Evolutionary conservation across 1,140 invertebrate species (phyloP).

Genomic region (Euura saliciscinereae): DNA sequence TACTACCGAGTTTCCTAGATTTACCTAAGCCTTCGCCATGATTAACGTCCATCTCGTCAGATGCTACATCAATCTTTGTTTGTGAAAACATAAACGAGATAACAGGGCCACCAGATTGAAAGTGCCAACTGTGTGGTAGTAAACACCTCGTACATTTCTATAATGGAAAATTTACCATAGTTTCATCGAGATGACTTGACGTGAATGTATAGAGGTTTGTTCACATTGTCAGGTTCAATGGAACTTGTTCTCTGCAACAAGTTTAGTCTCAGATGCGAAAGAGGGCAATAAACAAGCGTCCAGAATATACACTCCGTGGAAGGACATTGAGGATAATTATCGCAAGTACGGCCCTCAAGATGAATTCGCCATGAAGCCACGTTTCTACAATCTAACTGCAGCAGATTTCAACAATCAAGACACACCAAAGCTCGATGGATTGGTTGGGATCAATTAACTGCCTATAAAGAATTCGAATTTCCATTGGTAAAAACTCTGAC

Average conservation of each 20-base stretch:
- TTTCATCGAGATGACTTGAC: constrained; percentile 15
- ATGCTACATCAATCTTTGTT: constrained; percentile 44
- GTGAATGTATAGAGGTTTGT: constrained; percentile 17
- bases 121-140: constrained; percentile 58
- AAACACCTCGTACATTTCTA: constrained; percentile 50
- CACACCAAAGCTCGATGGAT: constrained; percentile 87
- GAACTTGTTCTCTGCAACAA: constrained; percentile 79
- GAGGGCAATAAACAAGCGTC: constrained; percentile 63
- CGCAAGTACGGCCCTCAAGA: constrained; percentile 74
- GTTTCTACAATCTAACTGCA: constrained; percentile 84
- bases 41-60: constrained; percentile 19
- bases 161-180: constrained; percentile 4
- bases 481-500: no score
- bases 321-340: constrained; percentile 82
- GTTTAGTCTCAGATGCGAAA: constrained; percentile 62
- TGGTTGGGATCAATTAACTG: constrained; percentile 60
- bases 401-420: constrained; percentile 79
- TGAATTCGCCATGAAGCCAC: constrained; percentile 80
- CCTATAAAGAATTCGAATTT: constrained; percentile 16
- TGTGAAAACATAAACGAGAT: constrained; percentile 35
- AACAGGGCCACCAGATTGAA: constrained; percentile 56
- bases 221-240: constrained; percentile 73
- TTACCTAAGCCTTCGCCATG: constrained; percentile 8
- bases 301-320: constrained; percentile 77
- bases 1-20: constrained; percentile 10